Conservation (phyloP, 2,113 vertebrate species). For the Tenrec ecaudatus region DNA sequence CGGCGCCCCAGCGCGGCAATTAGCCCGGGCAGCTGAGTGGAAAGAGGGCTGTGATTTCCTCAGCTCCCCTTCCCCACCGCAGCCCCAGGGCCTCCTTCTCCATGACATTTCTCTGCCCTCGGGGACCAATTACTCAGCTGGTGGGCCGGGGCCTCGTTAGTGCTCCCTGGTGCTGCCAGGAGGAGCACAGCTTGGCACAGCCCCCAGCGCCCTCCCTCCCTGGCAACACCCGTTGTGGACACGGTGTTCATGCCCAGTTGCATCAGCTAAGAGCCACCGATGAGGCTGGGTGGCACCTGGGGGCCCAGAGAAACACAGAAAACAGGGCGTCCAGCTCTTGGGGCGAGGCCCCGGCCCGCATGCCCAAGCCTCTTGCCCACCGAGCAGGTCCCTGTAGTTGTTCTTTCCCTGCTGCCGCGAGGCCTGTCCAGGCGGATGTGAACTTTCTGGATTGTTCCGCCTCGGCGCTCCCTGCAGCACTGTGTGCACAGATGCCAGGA, state of each 20-base stretch:
- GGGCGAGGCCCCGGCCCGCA: background rate
- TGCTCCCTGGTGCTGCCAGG: background rate
- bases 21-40: background rate
- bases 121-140: constrained; percentile 72
- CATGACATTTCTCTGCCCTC: background rate
- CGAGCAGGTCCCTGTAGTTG: background rate
- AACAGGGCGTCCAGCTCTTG: background rate
- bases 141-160: constrained; percentile 56
- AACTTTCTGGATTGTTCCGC: background rate
- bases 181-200: background rate
- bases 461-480: background rate
- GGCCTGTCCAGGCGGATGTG: no score
- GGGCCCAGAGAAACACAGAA: background rate
- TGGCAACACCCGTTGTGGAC: background rate
- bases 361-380: background rate
- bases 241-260: background rate
- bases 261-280: background rate
- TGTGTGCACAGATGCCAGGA: background rate
- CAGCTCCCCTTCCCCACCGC: background rate
- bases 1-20: constrained; percentile 42
- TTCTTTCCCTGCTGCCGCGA: background rate
- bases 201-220: background rate
- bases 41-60: constrained; percentile 3
- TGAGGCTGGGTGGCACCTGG: constrained; percentile 31
- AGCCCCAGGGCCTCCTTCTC: background rate